Evolutionary conservation across 1,140 invertebrate genomes (phyloP).

Genomic region (Diabrotica virgifera): DNA sequence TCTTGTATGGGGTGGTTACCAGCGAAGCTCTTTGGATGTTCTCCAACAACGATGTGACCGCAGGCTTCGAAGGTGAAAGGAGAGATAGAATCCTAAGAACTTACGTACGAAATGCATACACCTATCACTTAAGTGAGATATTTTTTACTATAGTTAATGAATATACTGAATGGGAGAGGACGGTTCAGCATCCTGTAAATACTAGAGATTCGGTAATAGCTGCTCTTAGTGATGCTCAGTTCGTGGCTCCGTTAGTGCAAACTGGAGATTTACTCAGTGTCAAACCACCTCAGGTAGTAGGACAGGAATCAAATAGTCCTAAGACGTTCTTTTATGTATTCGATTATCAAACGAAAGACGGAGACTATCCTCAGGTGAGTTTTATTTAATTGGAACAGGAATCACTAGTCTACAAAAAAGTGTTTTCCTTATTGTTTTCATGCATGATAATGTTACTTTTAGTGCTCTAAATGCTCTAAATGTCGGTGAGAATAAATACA

Average conservation of each 20-base stretch:
- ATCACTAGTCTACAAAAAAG: no score
- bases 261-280: constrained; percentile 74
- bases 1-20: constrained; percentile 81
- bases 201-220: constrained; percentile 89
- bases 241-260: constrained; percentile 80
- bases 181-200: constrained; percentile 86
- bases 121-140: constrained; percentile 94
- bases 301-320: constrained; percentile 54
- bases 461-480: no score
- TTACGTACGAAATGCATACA: constrained; percentile 90
- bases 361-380: constrained; percentile 80
- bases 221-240: constrained; percentile 89
- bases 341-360: constrained; percentile 88
- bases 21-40: constrained; percentile 81
- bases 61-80: constrained; percentile 85
- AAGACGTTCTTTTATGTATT: constrained; percentile 90
- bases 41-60: constrained; percentile 76
- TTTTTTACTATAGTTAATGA: constrained; percentile 95
- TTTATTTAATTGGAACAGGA: no score
- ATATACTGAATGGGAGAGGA: constrained; percentile 95
- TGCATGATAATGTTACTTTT: no score
- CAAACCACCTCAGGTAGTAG: constrained; percentile 48
- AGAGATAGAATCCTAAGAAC: constrained; percentile 90
- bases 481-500: no score
- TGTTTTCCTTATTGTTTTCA: no score